These are phyloP conservation scores for Athene cunicularia DNA, from an alignment of 2,113 vertebrate genomes.

Conservation along the genomic window DNA sequence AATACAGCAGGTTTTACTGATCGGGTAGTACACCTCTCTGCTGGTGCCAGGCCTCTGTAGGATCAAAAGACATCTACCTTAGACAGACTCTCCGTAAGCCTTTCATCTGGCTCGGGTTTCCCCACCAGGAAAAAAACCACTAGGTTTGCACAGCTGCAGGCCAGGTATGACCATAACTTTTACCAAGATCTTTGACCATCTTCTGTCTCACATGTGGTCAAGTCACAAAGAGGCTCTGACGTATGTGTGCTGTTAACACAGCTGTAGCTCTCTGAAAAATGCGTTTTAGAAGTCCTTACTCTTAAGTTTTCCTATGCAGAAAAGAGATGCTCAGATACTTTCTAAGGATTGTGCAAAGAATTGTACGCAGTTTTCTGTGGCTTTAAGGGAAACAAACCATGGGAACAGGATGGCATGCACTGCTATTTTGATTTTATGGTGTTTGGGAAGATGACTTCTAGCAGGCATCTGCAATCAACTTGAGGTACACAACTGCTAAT, in stretches of 20 bases:
- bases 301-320: background rate
- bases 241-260: rapidly evolving
- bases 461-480: background rate
- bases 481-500: background rate
- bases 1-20: background rate
- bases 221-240: background rate
- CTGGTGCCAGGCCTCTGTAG: background rate
- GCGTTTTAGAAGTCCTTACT: background rate
- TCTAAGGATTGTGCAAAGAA: background rate
- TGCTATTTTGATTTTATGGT: background rate
- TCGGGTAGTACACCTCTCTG: background rate
- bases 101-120: background rate
- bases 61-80: constrained; percentile 11
- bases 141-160: constrained; percentile 31
- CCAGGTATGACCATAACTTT: constrained; percentile 34
- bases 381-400: background rate
- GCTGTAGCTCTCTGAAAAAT: background rate
- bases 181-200: background rate
- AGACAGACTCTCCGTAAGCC: background rate
- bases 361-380: background rate
- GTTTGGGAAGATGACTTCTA: background rate
- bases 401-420: background rate
- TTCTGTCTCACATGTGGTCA: background rate
- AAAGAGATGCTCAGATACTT: background rate
- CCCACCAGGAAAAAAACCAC: background rate